Evolutionary conservation across 2,113 vertebrate genomes (phyloP), one percentile per base, ranked within the genome.

Genomic region (Pachyramphus minor): DNA sequence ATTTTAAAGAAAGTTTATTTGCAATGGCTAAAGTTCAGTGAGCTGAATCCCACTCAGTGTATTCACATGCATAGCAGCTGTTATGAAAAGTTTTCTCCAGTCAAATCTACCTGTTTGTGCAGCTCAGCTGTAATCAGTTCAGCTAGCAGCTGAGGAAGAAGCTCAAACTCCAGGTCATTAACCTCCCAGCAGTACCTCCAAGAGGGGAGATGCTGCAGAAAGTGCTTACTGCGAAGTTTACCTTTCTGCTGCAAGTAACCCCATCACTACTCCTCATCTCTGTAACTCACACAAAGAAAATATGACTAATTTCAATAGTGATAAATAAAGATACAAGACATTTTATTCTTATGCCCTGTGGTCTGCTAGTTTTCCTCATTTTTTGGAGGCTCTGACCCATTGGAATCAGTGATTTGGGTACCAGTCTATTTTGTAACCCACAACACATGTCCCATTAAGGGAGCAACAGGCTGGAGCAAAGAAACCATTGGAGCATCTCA

Each of bases 111-210:
- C 92, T 90, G 76, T 75, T 86, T 88, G 75, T 64, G 66, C 28
- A 84, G 68, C 83, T 88, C 91, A 66, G 63, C 42, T 11, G 16
- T 10, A 84, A 96, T 96, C 91, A 88, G 91, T 96, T 96, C 95
- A 85, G 82, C 94, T 85, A 95, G 91, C 75, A 93, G 74, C 67
- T 73, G 81, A 66, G 68, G 53, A 58, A 94, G 82, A 73, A 68
- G 63, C 64, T 78, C 75, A 47, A 56, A 63, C 68, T 90, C 27
- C 72, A 93, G 68, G 68, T 20, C 90, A 95, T 96, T 96, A 95
- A 96, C 76, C 76, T 88, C 95, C 41, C 92, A 91, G 91, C 59
- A 87, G 90, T 52, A 94, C 20, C 63, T 25, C 35, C 85, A 88
- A 79, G 47, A 80, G 56, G 1, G 9, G 42, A 68, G 76, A 72